A percentile compares a stretch with the other conserved stretches of the same genome.
phyloP scores from a whole-genome alignment of 2,797 vertebrate species.

The Huso huso region DNA sequence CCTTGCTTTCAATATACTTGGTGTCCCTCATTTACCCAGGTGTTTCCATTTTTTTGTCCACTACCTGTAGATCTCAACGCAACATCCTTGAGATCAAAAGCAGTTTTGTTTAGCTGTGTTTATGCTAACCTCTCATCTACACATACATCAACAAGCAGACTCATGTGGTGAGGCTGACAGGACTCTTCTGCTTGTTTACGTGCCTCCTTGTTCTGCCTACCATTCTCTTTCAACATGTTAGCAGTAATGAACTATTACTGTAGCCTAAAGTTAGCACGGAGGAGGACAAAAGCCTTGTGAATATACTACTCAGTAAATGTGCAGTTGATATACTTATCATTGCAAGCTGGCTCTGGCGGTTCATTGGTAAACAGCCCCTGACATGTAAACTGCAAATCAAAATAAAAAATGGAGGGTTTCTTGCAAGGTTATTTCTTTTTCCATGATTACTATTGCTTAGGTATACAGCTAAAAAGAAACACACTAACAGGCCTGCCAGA shows the following conservation, averaged over 20 bases:
- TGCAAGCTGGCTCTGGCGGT: not conserved
- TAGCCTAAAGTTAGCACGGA: not conserved
- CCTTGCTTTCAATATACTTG: no score
- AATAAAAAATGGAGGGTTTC: not conserved
- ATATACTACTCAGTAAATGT: not conserved
- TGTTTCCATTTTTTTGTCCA: no score
- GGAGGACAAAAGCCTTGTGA: not conserved
- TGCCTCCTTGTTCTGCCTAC: not conserved
- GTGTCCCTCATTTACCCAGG: no score
- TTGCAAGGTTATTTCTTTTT: not conserved
- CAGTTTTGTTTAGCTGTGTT: not conserved
- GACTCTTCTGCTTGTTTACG: not conserved
- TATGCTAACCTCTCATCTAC: not conserved
- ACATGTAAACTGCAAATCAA: not conserved
- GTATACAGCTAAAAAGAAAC: not conserved
- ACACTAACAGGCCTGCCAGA: not conserved
- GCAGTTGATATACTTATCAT: not conserved
- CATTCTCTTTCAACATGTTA: not conserved
- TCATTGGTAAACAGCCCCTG: conserved; percentile 1
- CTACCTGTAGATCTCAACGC: not conserved
- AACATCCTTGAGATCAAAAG: not conserved
- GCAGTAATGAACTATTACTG: not conserved
- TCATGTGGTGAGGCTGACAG: not conserved
- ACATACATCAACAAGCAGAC: conserved; percentile 2
- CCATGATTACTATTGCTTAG: not conserved